Evolutionary conservation across 1,140 invertebrate species (phyloP), one percentile per base, ranked within the genome.

Genomic region (Drosophila athabasca): DNA sequence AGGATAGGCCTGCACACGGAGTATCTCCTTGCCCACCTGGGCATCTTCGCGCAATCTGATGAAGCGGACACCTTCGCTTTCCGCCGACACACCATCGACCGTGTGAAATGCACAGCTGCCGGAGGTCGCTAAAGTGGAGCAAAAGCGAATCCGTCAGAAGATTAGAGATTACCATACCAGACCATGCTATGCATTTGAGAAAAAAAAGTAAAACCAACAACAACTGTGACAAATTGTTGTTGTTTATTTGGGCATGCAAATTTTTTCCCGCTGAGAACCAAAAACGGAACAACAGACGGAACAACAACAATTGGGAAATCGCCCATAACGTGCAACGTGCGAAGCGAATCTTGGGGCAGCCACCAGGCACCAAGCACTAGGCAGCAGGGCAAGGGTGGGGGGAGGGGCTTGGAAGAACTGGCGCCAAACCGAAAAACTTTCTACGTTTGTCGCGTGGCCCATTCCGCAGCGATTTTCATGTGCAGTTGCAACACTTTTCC

Each of bases 51-150:
- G 85, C 6, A 92, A 69, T 3, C 91, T 84, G 52, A 92, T 91
- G 35, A 92, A 92, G 43, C 90, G 90, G 9, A 91, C 90, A 51
- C 90, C 90, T 73, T 92, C 91, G 52, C 90, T 90, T 79, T 91
- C 90, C 0, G 88, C 65, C 4, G 85, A 60, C 1, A 80, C 74
- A 24, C 90, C 90, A 53, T 91, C 90, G 49, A 84, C 46, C 60
- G 79, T 88, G 73, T 91, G 90, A 79, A 91, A 91, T 13, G 77
- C 80, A 73, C 90, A 91, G 51, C 75, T 52, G 71, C 57, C 54
- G 17, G 72, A 68, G 67, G 13, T 62, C 15, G 41, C 83, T 87
- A 68, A 87, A 75, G 69, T 87, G 61, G 59, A 60, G 24, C 51
- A 75, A 46, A 31, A 52, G 31, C 8, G 29, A 45, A 26, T 11